Base-by-base conservation (phyloP, 1,140 invertebrate genomes). In the Drosophila nebulosa region DNA sequence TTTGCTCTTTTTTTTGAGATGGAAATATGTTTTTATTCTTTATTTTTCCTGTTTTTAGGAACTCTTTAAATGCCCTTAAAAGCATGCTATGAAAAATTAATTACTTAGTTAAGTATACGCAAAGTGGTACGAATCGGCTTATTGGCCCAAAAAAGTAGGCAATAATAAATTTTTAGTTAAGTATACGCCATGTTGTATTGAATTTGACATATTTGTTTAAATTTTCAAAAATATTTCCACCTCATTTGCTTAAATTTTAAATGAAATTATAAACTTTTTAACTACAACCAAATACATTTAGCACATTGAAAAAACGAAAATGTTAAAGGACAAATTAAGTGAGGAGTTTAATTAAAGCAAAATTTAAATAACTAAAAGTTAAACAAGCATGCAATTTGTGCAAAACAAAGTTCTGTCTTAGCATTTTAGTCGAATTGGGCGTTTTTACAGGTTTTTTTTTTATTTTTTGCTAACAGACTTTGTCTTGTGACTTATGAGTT, bases 291-390 rank as follows among this genome's bases (percentile, higher is more conserved):
- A 89, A 72, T 51, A 68, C 59, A 78, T 61, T 66, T 50, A 85
- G 74, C 74, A 81, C 67, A 74, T 59, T 57, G 51, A 66, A 86
- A 42, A 21, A 89, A 89, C 74, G 22, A 69, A 89, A 84, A 22
- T 66, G 16, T 75, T 84, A 89, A 89, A 60, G 85, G 85, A 89
- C 85, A 89, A 89, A 66, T 67, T 1, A 89, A 63, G 57, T 46
- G 14, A 24, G 76, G 67, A 26, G n/a, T 27, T 69, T 63, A 86
- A 78, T 60, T 0, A 78, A 86, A 80, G 30, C 32, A 24, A 65
- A 78, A 75, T 52, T 69, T 66, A 55, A 60, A 12, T 57, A 86
- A 86, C 50, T 35, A 42, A 78, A 67, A 7, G 14, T 58, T 59
- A 69, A 64, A 5, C 35, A 21, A 21, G n/a, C 78, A 88, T 88